Conservation (phyloP, 2,888 invertebrate genomes). For the Meganola albula region DNA sequence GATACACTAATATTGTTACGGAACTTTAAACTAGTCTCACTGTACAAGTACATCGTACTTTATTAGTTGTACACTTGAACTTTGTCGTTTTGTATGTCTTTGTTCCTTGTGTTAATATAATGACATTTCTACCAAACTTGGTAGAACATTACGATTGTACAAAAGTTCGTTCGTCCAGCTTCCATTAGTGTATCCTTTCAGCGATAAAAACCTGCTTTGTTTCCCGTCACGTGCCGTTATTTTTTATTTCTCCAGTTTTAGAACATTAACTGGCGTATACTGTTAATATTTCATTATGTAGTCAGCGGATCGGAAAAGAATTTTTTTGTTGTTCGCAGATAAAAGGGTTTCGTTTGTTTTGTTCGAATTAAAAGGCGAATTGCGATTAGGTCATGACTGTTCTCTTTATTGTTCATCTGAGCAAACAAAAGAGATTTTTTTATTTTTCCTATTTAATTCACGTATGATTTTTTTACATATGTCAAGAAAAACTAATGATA, state of each 20-base stretch:
- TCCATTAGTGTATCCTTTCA: conserved; percentile 59
- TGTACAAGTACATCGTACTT: not conserved
- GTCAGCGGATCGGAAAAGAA: conserved; percentile 52
- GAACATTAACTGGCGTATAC: conserved; percentile 51
- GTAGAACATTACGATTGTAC: conserved; percentile 35
- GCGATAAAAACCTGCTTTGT: conserved; percentile 69
- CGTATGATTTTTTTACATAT: too few species aligned
- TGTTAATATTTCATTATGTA: conserved; percentile 61
- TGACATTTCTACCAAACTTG: conserved; percentile 24
- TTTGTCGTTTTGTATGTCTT: not conserved
- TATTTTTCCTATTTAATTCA: too few species aligned
- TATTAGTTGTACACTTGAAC: not conserved
- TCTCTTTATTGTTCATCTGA: conserved; percentile 40
- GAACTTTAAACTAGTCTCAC: too few species aligned
- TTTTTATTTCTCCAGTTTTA: conserved; percentile 58
- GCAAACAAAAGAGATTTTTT: conserved; percentile 41
- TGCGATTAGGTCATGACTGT: conserved; percentile 47
- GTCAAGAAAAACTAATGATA: too few species aligned
- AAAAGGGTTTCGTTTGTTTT: conserved; percentile 57
- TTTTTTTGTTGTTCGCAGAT: conserved; percentile 48
- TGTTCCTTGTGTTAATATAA: too few species aligned
- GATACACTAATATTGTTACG: too few species aligned
- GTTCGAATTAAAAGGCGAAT: conserved; percentile 50
- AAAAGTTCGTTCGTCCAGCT: conserved; percentile 41
- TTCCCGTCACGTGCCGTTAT: conserved; percentile 64